Conservation (phyloP, 1,140 invertebrate genomes). For the Nasonia giraulti region DNA sequence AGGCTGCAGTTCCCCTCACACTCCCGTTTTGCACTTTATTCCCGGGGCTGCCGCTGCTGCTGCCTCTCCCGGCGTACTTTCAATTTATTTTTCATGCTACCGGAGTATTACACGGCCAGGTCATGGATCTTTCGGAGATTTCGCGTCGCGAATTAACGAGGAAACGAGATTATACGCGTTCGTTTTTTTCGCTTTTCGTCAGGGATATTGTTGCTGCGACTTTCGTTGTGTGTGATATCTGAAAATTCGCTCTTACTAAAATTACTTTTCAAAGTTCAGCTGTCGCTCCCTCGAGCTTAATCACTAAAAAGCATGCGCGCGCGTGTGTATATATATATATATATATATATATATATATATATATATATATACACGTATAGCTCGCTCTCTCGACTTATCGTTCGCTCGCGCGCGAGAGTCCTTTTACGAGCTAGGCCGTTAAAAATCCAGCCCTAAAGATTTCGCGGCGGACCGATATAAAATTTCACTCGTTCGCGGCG, state of each 20-base stretch:
- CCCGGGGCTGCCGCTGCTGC: background rate
- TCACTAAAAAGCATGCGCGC: conserved; percentile 12
- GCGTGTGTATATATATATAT: too few species aligned
- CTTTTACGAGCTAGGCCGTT: conserved; percentile 57
- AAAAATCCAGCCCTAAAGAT: conserved; percentile 50
- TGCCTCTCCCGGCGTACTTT: background rate
- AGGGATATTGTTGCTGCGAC: background rate
- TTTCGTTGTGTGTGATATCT: background rate
- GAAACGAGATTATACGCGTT: background rate
- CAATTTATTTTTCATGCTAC: conserved; percentile 56
- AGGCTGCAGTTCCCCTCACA: background rate
- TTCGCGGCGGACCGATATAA: conserved; percentile 41
- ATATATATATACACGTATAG: background rate
- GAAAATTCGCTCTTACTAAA: background rate
- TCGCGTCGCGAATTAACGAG: conserved; percentile 5
- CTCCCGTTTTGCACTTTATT: conserved; percentile 18
- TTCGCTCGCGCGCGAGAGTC: conserved; percentile 36
- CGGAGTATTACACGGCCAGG: conserved; percentile 33
- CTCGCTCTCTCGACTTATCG: conserved; percentile 52
- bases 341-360: too few species aligned
- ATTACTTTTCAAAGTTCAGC: background rate
- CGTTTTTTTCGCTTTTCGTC: background rate
- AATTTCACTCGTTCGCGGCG: conserved; percentile 10
- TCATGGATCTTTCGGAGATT: background rate
- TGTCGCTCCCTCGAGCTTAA: conserved; percentile 22